Evolutionary conservation across 2,888 invertebrate genomes (phyloP).

Genomic region (Celastrina argiolus): DNA sequence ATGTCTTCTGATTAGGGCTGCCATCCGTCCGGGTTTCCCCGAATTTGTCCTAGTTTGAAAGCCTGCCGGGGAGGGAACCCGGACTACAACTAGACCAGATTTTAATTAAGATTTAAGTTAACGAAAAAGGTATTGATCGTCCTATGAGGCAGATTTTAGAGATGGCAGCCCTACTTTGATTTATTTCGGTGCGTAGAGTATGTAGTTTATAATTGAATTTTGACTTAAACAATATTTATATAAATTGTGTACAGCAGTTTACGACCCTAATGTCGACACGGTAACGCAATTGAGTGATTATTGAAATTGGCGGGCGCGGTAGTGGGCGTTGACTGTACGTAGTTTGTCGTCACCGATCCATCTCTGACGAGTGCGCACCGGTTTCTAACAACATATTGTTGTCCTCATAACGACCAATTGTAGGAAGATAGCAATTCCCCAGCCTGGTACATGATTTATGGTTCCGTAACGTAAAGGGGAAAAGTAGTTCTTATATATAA

Average conservation of each 20-base stretch:
- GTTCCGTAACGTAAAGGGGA: not conserved
- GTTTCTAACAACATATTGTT: not conserved
- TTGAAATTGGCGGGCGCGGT: constrained; percentile 45
- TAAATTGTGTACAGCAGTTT: not conserved
- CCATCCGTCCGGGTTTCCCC: too few species aligned
- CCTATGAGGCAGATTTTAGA: too few species aligned
- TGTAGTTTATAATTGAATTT: too few species aligned
- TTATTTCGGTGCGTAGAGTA: too few species aligned
- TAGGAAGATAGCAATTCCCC: constrained; percentile 15
- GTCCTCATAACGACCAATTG: constrained; percentile 2
- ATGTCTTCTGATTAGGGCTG: too few species aligned
- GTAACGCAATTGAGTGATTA: constrained; percentile 40
- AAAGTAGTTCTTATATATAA: not conserved
- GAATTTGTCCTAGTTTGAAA: too few species aligned
- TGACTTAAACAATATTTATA: not conserved
- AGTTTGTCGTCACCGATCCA: not conserved
- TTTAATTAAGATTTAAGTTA: too few species aligned
- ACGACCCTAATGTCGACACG: constrained; percentile 16
- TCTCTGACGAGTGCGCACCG: constrained; percentile 13
- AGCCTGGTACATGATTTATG: not conserved
- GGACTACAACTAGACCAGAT: too few species aligned
- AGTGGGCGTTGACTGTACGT: constrained; percentile 32
- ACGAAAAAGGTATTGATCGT: too few species aligned
- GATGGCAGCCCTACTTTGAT: too few species aligned
- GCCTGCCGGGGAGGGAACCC: too few species aligned